phyloP scores from a whole-genome alignment of 2,888 invertebrate genomes.

The Epirrhoe alternata region DNA sequence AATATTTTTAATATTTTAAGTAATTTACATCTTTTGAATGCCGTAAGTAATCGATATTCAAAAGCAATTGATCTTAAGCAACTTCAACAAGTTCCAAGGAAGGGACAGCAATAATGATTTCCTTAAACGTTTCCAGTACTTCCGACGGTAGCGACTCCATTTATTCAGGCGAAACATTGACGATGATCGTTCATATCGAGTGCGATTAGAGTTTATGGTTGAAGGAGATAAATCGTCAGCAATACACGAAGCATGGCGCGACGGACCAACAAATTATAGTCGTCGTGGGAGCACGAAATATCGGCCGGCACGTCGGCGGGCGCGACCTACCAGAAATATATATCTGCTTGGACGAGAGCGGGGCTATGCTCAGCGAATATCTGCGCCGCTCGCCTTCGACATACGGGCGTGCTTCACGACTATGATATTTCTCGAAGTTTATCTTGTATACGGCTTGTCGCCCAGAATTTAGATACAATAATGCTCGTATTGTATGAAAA shows the following conservation, averaged over 20 bases:
- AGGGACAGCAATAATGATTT: conserved; percentile 35
- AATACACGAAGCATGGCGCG: conserved; percentile 68
- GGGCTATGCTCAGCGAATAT: conserved; percentile 47
- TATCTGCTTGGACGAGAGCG: conserved; percentile 54
- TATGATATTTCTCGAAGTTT: conserved; percentile 46
- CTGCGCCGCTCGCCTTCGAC: conserved; percentile 38
- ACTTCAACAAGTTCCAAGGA: conserved; percentile 34
- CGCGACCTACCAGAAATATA: conserved; percentile 65
- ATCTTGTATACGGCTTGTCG: conserved; percentile 39
- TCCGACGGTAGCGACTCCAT: conserved; percentile 39
- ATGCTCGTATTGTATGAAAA: conserved; percentile 32
- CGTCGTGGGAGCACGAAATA: conserved; percentile 78
- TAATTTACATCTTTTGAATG: conserved; percentile 4
- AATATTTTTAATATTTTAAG: conserved; percentile 7
- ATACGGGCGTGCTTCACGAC: conserved; percentile 38
- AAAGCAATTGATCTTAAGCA: conserved; percentile 24
- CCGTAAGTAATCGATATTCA: conserved; percentile 20
- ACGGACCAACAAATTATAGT: conserved; percentile 81
- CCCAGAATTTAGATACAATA: conserved; percentile 37
- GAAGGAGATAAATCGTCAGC: conserved; percentile 71
- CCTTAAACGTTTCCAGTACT: conserved; percentile 28
- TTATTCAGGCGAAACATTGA: conserved; percentile 50
- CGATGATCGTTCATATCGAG: conserved; percentile 61
- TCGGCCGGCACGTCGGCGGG: conserved; percentile 65
- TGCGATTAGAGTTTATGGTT: conserved; percentile 66